phyloP scores from a whole-genome alignment of 1,140 invertebrate species.

The Archivesica marissinica region DNA sequence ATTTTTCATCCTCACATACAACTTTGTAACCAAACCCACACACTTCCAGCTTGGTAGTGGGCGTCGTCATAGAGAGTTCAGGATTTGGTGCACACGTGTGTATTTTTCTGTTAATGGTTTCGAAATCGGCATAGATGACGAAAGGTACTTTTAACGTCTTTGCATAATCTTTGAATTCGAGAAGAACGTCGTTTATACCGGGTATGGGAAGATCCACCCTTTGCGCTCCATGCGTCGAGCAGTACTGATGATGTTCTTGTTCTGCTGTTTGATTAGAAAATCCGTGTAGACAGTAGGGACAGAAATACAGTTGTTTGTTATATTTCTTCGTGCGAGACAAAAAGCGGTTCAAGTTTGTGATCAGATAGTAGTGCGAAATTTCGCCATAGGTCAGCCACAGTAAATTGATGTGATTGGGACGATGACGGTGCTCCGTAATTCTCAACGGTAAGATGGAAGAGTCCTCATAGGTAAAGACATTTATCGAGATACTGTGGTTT shows the following conservation, averaged over 20 bases:
- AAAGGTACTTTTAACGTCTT: no score
- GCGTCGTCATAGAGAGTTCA: no score
- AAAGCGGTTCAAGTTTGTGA: conserved; percentile 13
- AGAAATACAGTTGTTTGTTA: no score
- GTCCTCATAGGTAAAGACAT: conserved; percentile 7
- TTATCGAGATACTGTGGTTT: conserved; percentile 2
- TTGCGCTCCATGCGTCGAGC: not conserved
- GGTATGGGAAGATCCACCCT: not conserved
- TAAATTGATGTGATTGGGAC: conserved; percentile 14
- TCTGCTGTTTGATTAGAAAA: not conserved
- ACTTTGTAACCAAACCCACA: no score
- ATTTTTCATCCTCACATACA: no score
- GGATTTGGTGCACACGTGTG: no score
- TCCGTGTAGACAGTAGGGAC: no score
- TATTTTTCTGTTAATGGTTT: no score
- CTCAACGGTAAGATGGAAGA: not conserved
- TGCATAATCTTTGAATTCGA: conserved; percentile 26
- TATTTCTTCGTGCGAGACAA: not conserved
- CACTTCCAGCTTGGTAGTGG: no score
- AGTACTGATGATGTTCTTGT: conserved; percentile 23
- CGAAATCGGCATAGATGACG: no score
- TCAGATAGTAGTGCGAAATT: conserved; percentile 6
- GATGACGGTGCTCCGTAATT: no score
- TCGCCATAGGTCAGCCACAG: not conserved
- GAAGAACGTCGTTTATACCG: not conserved